Evolutionary conservation across 2,888 invertebrate species (phyloP), one percentile per base, ranked within the genome.

Genomic region (Agonum fuliginosum): DNA sequence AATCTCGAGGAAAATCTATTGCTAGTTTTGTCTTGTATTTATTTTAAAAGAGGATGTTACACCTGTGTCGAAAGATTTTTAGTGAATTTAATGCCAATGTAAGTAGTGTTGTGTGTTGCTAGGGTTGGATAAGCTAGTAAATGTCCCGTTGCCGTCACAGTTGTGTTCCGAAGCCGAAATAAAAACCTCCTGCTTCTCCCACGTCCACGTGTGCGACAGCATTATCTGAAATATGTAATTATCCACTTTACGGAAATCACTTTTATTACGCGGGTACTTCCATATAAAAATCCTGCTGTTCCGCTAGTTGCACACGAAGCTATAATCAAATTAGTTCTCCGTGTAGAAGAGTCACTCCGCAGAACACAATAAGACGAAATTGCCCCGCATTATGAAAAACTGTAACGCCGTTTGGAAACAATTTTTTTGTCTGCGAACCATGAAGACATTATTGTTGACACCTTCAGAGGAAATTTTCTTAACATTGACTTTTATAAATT

Each of bases 271-370:
- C 43, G 73, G 73, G 58, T 75, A 48, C 75, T 75, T 75, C 46
- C 20, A 65, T 48, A 51, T 65, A 75, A 75, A 75, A 75, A 67
- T 75, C 67, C 10, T 67, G 27, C 20, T 67, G 75, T 75, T 75
- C 75, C 67, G 51, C 48, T 75, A 22, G 75, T 65, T 75, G 75
- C 75, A 14, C 67, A 67, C 51, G 17, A 19, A 67, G 51, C 75
- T 75, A 75, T 75, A 75, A 75, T 75, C 75, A 75, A 75, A 75
- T 75, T 75, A 75, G 75, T 67, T 51, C 75, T 43, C 67, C 75
- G 65, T 71, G 71, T 71, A 48, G 24, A 30, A 27, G 30, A 30
- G 30, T 27, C 48, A 27, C 30, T 62, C 73, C 73, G 41, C 73
- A 74, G 74, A 74, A 74, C 24, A 74, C 62, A 74, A 74, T 74